Conservation (phyloP, 2,797 vertebrate species). For the Calcarius lapponicus region DNA sequence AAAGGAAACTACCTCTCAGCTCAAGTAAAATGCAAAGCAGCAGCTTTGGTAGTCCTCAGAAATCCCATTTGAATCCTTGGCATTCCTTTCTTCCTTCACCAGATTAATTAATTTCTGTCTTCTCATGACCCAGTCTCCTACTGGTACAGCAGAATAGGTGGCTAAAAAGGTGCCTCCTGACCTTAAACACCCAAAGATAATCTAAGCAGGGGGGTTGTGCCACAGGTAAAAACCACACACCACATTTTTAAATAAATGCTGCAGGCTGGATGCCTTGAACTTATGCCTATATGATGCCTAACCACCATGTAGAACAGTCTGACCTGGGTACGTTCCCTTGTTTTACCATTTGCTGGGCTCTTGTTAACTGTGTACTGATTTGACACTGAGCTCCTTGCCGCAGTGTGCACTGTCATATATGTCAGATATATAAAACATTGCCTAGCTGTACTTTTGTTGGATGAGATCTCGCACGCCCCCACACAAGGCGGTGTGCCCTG, state of each 20-base stretch:
- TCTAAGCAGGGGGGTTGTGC: background rate
- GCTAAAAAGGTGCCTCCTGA: background rate
- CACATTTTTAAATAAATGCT: background rate
- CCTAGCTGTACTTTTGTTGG: background rate
- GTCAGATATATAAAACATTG: background rate
- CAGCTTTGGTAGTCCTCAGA: background rate
- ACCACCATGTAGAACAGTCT: background rate
- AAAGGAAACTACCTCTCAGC: background rate
- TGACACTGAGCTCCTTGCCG: background rate
- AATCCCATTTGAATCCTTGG: background rate
- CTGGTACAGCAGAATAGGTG: background rate
- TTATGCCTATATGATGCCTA: background rate
- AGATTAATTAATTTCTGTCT: background rate
- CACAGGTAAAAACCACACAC: background rate
- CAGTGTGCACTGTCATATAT: background rate
- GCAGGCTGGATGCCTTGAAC: background rate
- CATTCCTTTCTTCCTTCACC: background rate
- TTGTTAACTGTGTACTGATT: background rate
- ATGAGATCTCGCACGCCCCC: background rate
- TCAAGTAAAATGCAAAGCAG: background rate
- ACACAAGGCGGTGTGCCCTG: background rate
- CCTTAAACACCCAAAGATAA: background rate
- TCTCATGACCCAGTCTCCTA: background rate
- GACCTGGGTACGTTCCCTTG: background rate
- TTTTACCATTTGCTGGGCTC: background rate